Percentiles rank a stretch among this genome's conserved stretches.
These are phyloP conservation scores for Barypeithes pellucidus DNA, from an alignment of 2,888 invertebrate genomes.

Conservation along the genomic window DNA sequence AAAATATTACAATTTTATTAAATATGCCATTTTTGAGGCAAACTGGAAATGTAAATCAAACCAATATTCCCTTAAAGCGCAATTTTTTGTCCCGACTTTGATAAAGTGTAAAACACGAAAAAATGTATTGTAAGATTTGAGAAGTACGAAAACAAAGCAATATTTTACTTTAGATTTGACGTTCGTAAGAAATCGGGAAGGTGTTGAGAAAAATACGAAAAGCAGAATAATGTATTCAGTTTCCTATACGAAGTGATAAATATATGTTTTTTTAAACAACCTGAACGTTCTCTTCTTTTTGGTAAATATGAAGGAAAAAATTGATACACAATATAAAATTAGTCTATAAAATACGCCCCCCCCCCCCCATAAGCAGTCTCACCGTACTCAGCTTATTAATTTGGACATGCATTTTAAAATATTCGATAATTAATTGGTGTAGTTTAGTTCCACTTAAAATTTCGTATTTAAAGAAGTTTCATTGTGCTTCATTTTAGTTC, in stretches of 20 bases:
- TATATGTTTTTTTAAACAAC: conserved; percentile 10
- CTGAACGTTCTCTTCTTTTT: background rate
- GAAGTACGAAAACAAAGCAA: conserved; percentile 35
- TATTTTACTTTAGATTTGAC: conserved; percentile 30
- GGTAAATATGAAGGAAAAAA: too few relatives aligned
- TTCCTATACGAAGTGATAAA: conserved; percentile 11
- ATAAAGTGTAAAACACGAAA: conserved; percentile 42
- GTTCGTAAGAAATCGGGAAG: conserved; percentile 14
- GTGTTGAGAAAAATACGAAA: conserved; percentile 18
- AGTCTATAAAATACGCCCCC: too few relatives aligned
- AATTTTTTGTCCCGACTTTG: conserved; percentile 42
- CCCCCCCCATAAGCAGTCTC: too few relatives aligned
- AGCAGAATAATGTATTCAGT: conserved; percentile 15
- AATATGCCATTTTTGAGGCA: conserved; percentile 4
- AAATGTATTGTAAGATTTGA: conserved; percentile 44
- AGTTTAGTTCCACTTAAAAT: too few relatives aligned
- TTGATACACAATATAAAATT: too few relatives aligned
- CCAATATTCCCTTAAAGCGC: conserved; percentile 31
- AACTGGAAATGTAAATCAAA: conserved; percentile 37
- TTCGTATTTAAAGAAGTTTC: too few relatives aligned
- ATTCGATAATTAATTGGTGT: too few relatives aligned
- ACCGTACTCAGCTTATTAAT: too few relatives aligned
- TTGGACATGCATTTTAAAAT: too few relatives aligned
- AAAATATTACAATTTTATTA: background rate
- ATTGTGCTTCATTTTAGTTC: too few relatives aligned